A percentile compares a stretch with the other conserved stretches of the same genome.
phyloP scores from a whole-genome alignment of 2,888 invertebrate genomes.

The Gerris lacustris region DNA sequence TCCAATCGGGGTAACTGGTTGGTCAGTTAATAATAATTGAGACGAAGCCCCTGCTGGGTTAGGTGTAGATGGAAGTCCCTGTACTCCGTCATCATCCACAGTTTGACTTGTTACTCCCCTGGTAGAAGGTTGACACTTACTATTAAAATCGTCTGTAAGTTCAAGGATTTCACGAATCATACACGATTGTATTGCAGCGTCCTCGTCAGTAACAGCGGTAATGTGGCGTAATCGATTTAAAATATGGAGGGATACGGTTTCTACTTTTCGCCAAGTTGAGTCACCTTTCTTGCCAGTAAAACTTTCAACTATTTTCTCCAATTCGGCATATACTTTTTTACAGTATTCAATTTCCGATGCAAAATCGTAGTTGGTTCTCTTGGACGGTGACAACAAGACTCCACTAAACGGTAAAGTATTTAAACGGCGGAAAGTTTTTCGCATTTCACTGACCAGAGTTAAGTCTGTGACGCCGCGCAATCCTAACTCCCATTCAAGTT shows the following conservation, averaged over 20 bases:
- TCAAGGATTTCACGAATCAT: background rate
- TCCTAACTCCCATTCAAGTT: background rate
- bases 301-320: background rate
- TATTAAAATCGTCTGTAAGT: background rate
- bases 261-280: background rate
- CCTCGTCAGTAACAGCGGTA: background rate
- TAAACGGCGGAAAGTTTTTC: background rate
- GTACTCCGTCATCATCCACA: too few species aligned
- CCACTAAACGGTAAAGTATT: background rate
- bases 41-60: too few species aligned
- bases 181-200: background rate
- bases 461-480: background rate
- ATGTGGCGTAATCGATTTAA: background rate
- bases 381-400: background rate
- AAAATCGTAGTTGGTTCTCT: background rate
- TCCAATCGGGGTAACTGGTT: too few species aligned
- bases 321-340: background rate
- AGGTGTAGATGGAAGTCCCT: too few species aligned
- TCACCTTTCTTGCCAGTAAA: background rate
- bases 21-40: too few species aligned
- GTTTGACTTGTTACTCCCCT: too few species aligned
- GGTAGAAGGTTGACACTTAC: background rate
- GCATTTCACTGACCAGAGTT: background rate
- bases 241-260: background rate
- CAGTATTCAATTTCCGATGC: background rate